A percentile compares a stretch with the other conserved stretches of the same genome.
Evolutionary conservation across 2,113 vertebrate species (phyloP).

Genomic region (Austrofundulus limnaeus): DNA sequence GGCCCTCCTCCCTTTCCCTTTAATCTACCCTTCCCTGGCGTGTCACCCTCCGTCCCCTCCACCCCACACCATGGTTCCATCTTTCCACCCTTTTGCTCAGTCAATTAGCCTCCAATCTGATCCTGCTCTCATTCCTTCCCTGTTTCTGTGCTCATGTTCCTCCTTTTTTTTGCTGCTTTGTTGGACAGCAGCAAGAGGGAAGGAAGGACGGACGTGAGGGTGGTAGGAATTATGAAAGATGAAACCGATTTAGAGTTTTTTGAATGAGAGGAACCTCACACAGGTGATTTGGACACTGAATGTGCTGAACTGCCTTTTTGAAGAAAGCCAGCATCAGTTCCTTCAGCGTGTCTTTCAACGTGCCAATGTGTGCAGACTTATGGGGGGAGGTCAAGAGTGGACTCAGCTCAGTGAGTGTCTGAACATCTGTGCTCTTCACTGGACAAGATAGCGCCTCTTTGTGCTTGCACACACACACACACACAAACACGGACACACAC

Average conservation of each 20-base stretch:
- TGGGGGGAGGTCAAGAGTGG: slow-evolving; percentile 71
- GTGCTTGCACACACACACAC: background rate
- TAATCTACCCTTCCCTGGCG: no score
- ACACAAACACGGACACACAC: slow-evolving; percentile 10
- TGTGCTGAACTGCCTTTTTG: background rate
- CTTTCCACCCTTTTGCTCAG: slow-evolving; percentile 61
- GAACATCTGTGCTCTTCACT: slow-evolving; percentile 73
- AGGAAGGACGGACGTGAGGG: slow-evolving; percentile 26
- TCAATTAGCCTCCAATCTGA: slow-evolving; percentile 75
- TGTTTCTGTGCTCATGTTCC: slow-evolving; percentile 35
- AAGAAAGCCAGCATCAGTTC: no score
- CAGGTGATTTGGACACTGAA: slow-evolving; percentile 24
- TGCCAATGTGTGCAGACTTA: slow-evolving; percentile 29
- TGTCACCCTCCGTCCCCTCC: slow-evolving; percentile 49
- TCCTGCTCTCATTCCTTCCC: slow-evolving; percentile 57
- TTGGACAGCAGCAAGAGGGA: slow-evolving; percentile 41
- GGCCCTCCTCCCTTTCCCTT: slow-evolving; percentile 61
- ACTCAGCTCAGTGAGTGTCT: slow-evolving; percentile 73
- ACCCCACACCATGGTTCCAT: slow-evolving; percentile 32
- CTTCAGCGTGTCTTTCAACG: no score
- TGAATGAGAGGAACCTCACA: background rate
- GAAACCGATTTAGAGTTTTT: slow-evolving; percentile 11
- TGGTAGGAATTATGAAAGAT: slow-evolving; percentile 58
- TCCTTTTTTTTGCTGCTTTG: slow-evolving; percentile 62
- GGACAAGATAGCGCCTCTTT: slow-evolving; percentile 58